A percentile compares a stretch with the other conserved stretches of the same genome.
Evolutionary conservation across 2,113 vertebrate genomes (phyloP).

Genomic region (Hylia prasina): DNA sequence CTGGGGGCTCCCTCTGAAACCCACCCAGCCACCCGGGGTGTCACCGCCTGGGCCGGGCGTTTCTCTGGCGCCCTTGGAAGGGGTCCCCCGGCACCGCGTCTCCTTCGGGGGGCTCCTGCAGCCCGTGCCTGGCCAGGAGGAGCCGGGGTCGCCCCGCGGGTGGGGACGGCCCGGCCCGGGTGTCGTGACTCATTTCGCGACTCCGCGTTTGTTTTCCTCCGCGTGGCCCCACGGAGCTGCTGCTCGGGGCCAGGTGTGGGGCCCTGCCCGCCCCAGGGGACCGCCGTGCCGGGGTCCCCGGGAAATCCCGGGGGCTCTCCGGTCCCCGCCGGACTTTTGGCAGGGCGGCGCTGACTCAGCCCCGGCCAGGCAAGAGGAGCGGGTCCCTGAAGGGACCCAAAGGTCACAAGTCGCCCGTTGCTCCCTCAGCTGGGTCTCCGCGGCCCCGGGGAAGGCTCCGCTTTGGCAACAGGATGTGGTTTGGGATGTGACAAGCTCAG

Average conservation of each 20-base stretch:
- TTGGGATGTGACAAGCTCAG: neutral
- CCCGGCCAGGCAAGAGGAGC: neutral
- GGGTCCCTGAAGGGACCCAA: neutral
- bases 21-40: neutral
- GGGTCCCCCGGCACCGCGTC: no score
- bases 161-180: neutral
- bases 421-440: rapidly evolving
- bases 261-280: neutral
- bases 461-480: constrained; percentile 27
- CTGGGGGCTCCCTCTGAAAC: neutral
- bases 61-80: neutral
- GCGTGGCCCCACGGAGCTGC: neutral
- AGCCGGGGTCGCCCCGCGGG: neutral
- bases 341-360: neutral
- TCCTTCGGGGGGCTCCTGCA: no score
- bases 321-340: neutral
- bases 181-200: neutral
- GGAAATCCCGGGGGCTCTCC: constrained; percentile 42
- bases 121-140: neutral
- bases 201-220: neutral
- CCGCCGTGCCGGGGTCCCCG: neutral
- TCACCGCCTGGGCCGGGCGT: rapidly evolving
- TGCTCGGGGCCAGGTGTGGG: neutral
- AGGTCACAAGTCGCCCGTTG: neutral
- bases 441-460: neutral